phyloP scores from a whole-genome alignment of 2,113 vertebrate genomes.

The Danionella cerebrum region DNA sequence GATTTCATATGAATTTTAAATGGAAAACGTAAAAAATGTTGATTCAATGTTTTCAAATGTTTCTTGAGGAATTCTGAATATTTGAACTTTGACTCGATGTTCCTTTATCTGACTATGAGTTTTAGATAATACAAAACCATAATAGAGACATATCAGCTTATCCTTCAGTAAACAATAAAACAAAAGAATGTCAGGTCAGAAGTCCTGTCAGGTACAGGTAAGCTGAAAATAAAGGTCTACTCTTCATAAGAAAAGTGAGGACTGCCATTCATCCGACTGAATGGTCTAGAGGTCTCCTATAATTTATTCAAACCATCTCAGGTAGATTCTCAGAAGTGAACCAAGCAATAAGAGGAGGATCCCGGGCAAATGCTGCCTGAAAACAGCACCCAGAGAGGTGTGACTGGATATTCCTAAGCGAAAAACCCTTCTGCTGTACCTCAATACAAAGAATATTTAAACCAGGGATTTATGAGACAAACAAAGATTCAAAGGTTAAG shows the following conservation, averaged over 20 bases:
- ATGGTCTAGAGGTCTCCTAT: slow-evolving; percentile 8
- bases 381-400: slow-evolving; percentile 10
- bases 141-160: neutral
- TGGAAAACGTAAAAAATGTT: no score
- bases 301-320: slow-evolving; percentile 25
- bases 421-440: neutral
- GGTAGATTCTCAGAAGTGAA: slow-evolving; percentile 33
- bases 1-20: no score
- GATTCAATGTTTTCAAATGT: no score
- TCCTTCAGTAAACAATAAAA: neutral
- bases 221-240: neutral
- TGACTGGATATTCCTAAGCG: neutral
- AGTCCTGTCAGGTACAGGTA: neutral
- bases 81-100: no score
- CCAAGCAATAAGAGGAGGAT: slow-evolving; percentile 21
- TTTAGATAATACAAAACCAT: no score
- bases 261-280: neutral
- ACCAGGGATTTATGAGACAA: neutral
- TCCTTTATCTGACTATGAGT: no score
- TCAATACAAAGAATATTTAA: neutral
- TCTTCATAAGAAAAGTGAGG: neutral
- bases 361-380: slow-evolving; percentile 19
- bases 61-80: no score
- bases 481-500: slow-evolving; percentile 5
- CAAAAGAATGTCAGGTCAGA: no score